These are phyloP conservation scores for Ailurus styani DNA, from an alignment of 2,113 vertebrate species.

Conservation along the genomic window DNA sequence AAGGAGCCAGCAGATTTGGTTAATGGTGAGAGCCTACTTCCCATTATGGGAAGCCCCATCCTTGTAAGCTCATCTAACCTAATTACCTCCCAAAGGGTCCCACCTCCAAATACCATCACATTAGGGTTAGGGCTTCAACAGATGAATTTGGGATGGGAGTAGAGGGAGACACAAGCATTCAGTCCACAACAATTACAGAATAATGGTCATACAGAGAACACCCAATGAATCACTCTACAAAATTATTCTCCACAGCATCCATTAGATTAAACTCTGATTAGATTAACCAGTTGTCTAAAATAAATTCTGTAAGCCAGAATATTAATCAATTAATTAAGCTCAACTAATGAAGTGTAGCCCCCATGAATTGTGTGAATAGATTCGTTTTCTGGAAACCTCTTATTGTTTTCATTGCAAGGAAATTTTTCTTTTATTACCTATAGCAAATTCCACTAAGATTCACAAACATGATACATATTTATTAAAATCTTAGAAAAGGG, in stretches of 20 bases:
- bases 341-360: neutral
- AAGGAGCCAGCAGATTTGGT: neutral
- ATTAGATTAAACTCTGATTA: neutral
- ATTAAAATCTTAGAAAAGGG: neutral
- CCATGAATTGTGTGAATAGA: neutral
- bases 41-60: neutral
- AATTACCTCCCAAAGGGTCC: neutral
- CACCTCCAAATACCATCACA: neutral
- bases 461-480: neutral
- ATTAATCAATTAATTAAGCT: neutral
- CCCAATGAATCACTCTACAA: neutral
- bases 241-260: neutral
- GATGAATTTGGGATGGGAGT: neutral
- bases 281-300: neutral
- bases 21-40: neutral
- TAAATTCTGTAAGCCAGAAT: neutral
- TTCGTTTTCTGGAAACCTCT: neutral
- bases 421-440: neutral
- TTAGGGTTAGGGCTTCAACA: neutral
- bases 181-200: neutral
- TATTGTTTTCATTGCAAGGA: neutral
- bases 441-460: neutral
- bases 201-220: neutral
- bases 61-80: neutral
- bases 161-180: neutral